Base-by-base conservation (phyloP, 2,888 invertebrate species). In the Aleiodes testaceus region DNA sequence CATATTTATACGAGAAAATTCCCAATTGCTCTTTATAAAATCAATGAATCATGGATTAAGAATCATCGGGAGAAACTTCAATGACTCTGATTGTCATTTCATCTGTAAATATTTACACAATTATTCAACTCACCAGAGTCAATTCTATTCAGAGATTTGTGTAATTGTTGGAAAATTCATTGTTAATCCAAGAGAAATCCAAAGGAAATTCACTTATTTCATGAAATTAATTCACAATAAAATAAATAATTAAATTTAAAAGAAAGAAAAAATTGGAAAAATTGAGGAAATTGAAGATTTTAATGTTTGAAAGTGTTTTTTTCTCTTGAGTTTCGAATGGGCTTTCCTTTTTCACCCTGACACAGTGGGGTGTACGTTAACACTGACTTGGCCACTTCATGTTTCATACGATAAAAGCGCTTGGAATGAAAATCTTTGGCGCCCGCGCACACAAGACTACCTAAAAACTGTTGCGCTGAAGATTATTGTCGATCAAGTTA, bases 351-450 rank as follows among this genome's bases (percentile, higher is more conserved):
- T 52, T 12, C 42, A 67, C 76, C 80, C 72, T 79, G 52, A 66
- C 77, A 72, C 75, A 55, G 67, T 75, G 79, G 75, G 76, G 68
- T 74, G 73, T 74, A 72, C 74, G 74, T 63, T 73, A 67, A 74
- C 73, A 81, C 81, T 81, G 80, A 77, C 52, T 65, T 72, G 18
- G 66, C 55, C 69, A 70, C 68, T 77, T 44, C 42, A 42, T 16
- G 9, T 59, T 42, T 20, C 18, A 14, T 36, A 14, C 42, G 53
- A 53, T 53, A 53, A 30, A 53, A 36, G 47, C 16, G 36, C 3
- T 42, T 18, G 6, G 26, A 53, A 53, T 53, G 22, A 53, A 53
- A 14, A 42, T 42, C 18, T 14, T 16, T 16, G 18, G 68, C 72
- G 72, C 70, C 61, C 73, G 75, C 77, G 75, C 77, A 77, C 68